Percentiles rank a stretch among this genome's conserved stretches.
Evolutionary conservation across 2,797 vertebrate genomes (phyloP).

Genomic region (Ataeniobius toweri): DNA sequence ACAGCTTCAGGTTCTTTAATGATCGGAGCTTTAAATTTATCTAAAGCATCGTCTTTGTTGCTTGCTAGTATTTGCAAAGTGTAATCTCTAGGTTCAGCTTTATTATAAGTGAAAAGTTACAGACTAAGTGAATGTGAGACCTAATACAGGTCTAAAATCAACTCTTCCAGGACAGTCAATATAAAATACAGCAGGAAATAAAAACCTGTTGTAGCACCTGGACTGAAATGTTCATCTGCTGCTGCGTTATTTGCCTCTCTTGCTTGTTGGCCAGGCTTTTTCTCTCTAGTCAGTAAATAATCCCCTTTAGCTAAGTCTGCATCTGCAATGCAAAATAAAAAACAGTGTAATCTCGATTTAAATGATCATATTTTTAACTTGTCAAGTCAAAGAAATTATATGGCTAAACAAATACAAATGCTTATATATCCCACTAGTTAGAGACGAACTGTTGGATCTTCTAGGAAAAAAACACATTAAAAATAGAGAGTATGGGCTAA

Average conservation of each 20-base stretch:
- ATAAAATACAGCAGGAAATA: background rate
- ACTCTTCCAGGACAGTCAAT: background rate
- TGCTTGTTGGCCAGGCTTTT: background rate
- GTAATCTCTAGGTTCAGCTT: background rate
- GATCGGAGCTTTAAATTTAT: background rate
- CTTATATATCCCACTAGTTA: background rate
- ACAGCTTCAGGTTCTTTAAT: fast-evolving
- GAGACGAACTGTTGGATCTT: background rate
- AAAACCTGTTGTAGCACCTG: background rate
- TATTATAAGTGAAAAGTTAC: background rate
- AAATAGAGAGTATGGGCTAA: background rate
- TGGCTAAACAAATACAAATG: background rate
- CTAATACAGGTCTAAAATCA: background rate
- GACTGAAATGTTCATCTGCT: background rate
- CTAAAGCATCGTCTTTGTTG: background rate
- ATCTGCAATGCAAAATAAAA: background rate
- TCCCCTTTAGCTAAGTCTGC: background rate
- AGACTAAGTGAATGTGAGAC: background rate
- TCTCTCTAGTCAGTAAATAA: background rate
- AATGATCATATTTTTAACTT: background rate
- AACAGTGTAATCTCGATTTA: background rate
- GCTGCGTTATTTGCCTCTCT: background rate
- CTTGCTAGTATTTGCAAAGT: fast-evolving
- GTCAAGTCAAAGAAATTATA: background rate
- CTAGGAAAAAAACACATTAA: background rate